Base-by-base conservation (phyloP, 2,113 vertebrate genomes). In the Philantomba maxwellii region DNA sequence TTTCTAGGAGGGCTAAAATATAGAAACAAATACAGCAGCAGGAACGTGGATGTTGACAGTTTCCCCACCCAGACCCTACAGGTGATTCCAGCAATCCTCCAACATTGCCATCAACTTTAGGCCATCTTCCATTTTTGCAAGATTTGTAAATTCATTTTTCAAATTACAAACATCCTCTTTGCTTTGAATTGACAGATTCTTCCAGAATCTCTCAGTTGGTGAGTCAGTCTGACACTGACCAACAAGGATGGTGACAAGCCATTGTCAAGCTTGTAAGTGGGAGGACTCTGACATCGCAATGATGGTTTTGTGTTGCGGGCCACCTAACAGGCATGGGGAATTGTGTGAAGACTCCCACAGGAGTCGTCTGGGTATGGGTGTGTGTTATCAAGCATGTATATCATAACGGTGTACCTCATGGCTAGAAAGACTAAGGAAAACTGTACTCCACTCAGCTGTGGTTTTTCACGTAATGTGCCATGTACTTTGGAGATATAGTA, bases 191-290 rank as follows among this genome's bases (percentile, higher is more conserved):
- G 26, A n/a, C 9, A 14, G 16, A n/a, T 19, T n/a, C 11, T 75
- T 62, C 58, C 7, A 51, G 51, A 64, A 8, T 25, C 8, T 88
- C 12, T 33, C n/a, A 5, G 15, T 15, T 3, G 23, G 6, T 57
- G 8, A 86, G 16, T 55, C 19, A 23, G 5, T 13, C 1, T 10
- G 8, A 55, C 49, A 28, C 3, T 83, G 45, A 58, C 26, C 83
- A 8, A 2, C 5, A 3, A 15, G 15, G 3, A 43, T 0, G 1
- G 49, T 3, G n/a, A 19, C 1, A 14, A 4, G 39, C 3, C 80
- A 8, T 25, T 15, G 21, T 49, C 16, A 26, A 43, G 36, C 3
- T 43, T 62, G 19, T 15, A 7, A 36, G 14, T 7, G 30, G 21
- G 33, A 88, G 36, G 5, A 7, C 36, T 51, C 17, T 6, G 28